Conservation (phyloP, 1,140 invertebrate genomes). For the Acromyrmex heyeri region DNA sequence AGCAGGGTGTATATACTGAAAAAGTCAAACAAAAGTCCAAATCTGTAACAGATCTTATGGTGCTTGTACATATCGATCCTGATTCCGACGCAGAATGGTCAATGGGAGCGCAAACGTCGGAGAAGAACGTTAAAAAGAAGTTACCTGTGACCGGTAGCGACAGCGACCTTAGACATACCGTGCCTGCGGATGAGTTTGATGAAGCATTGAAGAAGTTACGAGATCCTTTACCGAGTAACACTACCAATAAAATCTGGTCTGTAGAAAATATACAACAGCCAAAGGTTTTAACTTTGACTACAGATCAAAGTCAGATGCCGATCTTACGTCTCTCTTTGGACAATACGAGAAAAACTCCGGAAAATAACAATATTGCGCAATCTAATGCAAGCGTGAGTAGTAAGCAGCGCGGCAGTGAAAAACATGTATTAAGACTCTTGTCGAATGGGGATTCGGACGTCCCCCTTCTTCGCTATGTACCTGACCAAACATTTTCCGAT, state of each 20-base stretch:
- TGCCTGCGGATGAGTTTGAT: conserved; percentile 87
- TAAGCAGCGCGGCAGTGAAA: conserved; percentile 44
- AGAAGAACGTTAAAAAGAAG: conserved; percentile 80
- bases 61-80: conserved; percentile 91
- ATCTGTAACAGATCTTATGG: conserved; percentile 91
- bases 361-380: conserved; percentile 7
- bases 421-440: conserved; percentile 74
- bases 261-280: conserved; percentile 68
- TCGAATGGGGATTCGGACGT: conserved; percentile 72
- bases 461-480: conserved; percentile 77
- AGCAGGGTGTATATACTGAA: conserved; percentile 89
- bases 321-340: conserved; percentile 76
- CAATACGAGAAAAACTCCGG: conserved; percentile 37
- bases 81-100: conserved; percentile 89
- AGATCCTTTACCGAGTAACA: conserved; percentile 73
- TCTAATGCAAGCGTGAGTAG: conserved; percentile 39
- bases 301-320: conserved; percentile 74
- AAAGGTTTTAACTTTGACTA: conserved; percentile 75
- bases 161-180: conserved; percentile 86
- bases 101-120: conserved; percentile 80
- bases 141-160: conserved; percentile 86
- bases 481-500: conserved; percentile 62
- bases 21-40: conserved; percentile 91
- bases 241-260: conserved; percentile 50
- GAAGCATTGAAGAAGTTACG: conserved; percentile 87